Conservation (phyloP, 37 sponge, comb jelly and placozoan species). For the Beroe ovata region DNA sequence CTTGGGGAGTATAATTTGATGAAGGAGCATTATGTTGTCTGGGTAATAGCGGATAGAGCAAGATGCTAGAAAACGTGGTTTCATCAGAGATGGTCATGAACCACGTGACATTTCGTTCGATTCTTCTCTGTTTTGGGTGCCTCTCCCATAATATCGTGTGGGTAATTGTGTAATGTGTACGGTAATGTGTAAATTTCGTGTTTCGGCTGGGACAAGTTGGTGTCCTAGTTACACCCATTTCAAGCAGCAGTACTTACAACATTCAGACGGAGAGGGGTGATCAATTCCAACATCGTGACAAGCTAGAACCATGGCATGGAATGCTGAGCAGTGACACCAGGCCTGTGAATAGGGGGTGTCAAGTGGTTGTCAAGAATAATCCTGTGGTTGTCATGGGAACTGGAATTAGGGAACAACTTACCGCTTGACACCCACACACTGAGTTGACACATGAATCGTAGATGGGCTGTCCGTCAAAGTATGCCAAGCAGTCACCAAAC, state of each 20-base stretch:
- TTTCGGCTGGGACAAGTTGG: no score
- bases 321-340: constrained; percentile 13
- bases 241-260: constrained; percentile 62
- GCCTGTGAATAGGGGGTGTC: not conserved
- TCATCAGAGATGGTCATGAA: no score
- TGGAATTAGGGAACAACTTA: constrained; percentile 1
- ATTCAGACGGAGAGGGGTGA: not conserved
- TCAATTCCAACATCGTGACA: constrained; percentile 30
- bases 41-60: no score
- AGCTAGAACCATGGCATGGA: constrained; percentile 54
- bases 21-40: no score
- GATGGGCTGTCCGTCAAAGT: constrained; percentile 53
- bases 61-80: no score
- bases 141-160: no score
- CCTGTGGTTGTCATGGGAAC: not conserved
- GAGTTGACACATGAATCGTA: constrained; percentile 45
- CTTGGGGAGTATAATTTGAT: no score
- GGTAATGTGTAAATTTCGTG: not conserved
- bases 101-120: no score
- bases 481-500: constrained; percentile 41
- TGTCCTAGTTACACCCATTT: no score
- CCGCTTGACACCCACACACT: constrained; percentile 8
- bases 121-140: no score
- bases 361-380: not conserved
- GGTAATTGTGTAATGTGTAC: not conserved